Conservation (phyloP, 2,797 vertebrate species). For the Euthynnus affinis region DNA sequence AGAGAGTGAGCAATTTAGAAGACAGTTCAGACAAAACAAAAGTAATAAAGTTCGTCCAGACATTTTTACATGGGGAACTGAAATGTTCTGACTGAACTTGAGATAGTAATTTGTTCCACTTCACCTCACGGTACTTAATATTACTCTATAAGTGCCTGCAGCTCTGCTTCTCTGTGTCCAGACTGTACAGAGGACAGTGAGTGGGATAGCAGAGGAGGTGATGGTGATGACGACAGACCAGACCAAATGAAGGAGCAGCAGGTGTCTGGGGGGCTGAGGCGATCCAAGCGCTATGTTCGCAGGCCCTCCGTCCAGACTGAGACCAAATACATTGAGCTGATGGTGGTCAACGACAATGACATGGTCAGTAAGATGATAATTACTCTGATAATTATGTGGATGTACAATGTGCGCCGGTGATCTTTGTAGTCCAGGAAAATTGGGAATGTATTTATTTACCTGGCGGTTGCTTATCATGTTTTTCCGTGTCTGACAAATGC, state of each 20-base stretch:
- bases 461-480: not conserved
- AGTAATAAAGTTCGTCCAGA: too few relatives aligned
- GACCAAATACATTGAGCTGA: conserved; percentile 98
- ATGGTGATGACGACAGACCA: conserved; percentile 50
- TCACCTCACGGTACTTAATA: not conserved
- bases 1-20: not conserved
- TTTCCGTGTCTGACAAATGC: not conserved
- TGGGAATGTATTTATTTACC: not conserved
- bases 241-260: conserved; percentile 62
- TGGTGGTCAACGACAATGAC: conserved; percentile 95
- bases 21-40: not conserved
- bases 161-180: conserved; percentile 61
- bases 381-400: not conserved
- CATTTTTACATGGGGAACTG: not conserved
- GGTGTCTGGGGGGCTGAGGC: conserved; percentile 67
- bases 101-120: not conserved
- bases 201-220: conserved; percentile 68
- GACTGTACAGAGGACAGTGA: conserved; percentile 74
- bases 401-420: not conserved
- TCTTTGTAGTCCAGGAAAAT: not conserved
- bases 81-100: not conserved
- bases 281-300: conserved; percentile 81
- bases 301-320: conserved; percentile 94
- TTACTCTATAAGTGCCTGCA: conserved; percentile 27
- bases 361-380: conserved; percentile 68